Evolutionary conservation across 2,797 vertebrate genomes (phyloP), one percentile per base, ranked within the genome.

Genomic region (Gallirallus australis): DNA sequence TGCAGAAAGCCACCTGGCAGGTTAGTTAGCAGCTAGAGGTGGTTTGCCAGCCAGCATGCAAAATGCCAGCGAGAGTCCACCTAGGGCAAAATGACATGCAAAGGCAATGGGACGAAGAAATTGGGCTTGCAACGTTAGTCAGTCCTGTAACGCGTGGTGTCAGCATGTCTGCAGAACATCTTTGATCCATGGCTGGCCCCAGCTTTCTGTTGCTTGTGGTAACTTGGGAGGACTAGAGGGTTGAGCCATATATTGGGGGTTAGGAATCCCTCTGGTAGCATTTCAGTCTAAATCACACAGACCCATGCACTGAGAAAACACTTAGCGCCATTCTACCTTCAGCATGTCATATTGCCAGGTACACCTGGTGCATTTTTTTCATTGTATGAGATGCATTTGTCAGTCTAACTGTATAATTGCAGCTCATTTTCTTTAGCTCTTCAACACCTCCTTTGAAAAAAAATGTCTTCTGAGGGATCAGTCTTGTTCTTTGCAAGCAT

Each of bases 91-190:
- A 60, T 2, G 40, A 64, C 2, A 4, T 53, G 37, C 33, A 77
- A 50, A 90, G 21, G 15, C 25, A 57, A 77, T 9, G 70, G 90
- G 71, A 71, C 95, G 81, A 81, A 96, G 83, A 94, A 94, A 86
- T 47, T 1, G 1, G 31, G 53, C 37, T 92, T 92, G 71, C 90
- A 85, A 78, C 77, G 79, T 84, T 42, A 82, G 82, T 66, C 30
- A 75, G 61, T 70, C 87, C 91, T 30, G 48, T 77, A 77, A 90
- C 0, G 1, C 12, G 0, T 24, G 7, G 35, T 82, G 87, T 83
- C 73, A 90, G 91, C 81, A 77, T 0, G 0, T n/a, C 60, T 87
- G 61, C 66, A 52, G 63, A 33, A 23, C 18, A 68, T 54, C 70
- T 82, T 84, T 88, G 66, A 76, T 86, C 73, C 75, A 27, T 7